phyloP scores from a whole-genome alignment of 1,140 invertebrate genomes.

The Uloborus diversus region DNA sequence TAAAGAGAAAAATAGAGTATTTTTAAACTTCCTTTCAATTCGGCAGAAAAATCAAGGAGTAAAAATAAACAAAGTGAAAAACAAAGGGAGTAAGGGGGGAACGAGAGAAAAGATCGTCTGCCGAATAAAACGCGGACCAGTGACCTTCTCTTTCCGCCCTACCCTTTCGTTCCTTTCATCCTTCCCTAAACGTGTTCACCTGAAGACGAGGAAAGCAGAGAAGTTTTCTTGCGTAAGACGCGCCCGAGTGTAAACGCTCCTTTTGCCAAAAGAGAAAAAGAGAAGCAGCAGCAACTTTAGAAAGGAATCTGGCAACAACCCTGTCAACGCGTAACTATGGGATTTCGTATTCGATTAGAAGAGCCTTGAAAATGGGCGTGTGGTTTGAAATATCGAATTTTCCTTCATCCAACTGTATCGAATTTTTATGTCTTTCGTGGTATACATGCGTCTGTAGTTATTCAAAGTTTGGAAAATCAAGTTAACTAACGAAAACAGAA shows the following conservation, averaged over 20 bases:
- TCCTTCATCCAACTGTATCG: neutral
- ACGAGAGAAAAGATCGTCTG: slow-evolving; percentile 24
- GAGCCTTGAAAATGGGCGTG: neutral
- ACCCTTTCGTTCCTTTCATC: neutral
- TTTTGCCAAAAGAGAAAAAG: slow-evolving; percentile 35
- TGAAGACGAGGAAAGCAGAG: slow-evolving; percentile 3
- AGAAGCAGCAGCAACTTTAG: neutral
- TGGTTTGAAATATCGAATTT: slow-evolving; percentile 23
- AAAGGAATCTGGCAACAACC: slow-evolving; percentile 15
- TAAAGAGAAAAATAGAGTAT: slow-evolving; percentile 1
- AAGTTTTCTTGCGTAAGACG: neutral
- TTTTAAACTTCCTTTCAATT: slow-evolving; percentile 22
- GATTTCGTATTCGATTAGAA: slow-evolving; percentile 24
- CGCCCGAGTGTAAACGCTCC: slow-evolving; percentile 10
- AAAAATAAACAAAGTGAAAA: slow-evolving; percentile 24
- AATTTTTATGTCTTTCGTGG: too few relatives aligned
- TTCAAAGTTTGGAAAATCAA: too few relatives aligned
- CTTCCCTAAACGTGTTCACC: neutral
- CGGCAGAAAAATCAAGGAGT: slow-evolving; percentile 3
- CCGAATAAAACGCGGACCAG: slow-evolving; percentile 45
- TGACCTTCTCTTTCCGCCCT: slow-evolving; percentile 34
- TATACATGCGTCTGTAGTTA: too few relatives aligned
- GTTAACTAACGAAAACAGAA: too few relatives aligned
- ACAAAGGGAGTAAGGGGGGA: slow-evolving; percentile 1
- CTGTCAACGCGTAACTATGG: neutral